A percentile compares a stretch with the other conserved stretches of the same genome.
Conservation (phyloP, 1,140 invertebrate species). For the Chironomus tepperi region DNA sequence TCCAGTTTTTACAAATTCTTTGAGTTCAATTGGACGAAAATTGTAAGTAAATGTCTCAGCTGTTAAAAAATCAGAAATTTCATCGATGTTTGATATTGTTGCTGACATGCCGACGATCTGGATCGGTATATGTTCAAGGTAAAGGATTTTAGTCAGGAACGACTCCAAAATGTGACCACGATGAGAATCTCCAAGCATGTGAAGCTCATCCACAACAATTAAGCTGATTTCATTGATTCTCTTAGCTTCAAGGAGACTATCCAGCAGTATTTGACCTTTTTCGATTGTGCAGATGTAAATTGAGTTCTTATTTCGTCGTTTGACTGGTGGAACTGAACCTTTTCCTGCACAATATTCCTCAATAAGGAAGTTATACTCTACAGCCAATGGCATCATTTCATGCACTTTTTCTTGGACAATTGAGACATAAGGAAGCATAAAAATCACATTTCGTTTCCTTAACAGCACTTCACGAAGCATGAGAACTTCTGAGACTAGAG, state of each 20-base stretch:
- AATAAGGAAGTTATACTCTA: slow-evolving; percentile 77
- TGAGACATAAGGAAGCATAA: slow-evolving; percentile 89
- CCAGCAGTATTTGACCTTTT: slow-evolving; percentile 79
- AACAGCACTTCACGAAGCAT: slow-evolving; percentile 78
- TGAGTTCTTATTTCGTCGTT: slow-evolving; percentile 62
- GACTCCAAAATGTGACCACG: slow-evolving; percentile 79
- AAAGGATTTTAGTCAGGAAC: slow-evolving; percentile 71
- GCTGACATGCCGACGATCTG: slow-evolving; percentile 96
- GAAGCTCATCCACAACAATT: slow-evolving; percentile 87
- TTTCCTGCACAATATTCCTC: slow-evolving; percentile 93
- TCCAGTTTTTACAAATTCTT: slow-evolving; percentile 78
- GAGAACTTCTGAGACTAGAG: slow-evolving; percentile 89
- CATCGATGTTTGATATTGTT: slow-evolving; percentile 84
- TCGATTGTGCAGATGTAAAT: slow-evolving; percentile 92
- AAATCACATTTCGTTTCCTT: slow-evolving; percentile 72
- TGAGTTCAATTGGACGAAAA: slow-evolving; percentile 84
- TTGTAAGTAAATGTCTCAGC: slow-evolving; percentile 74
- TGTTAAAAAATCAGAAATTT: slow-evolving; percentile 64
- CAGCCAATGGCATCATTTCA: slow-evolving; percentile 73
- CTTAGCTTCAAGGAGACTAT: slow-evolving; percentile 72
- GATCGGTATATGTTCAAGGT: slow-evolving; percentile 58
- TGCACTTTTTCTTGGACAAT: slow-evolving; percentile 91
- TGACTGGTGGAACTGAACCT: slow-evolving; percentile 75
- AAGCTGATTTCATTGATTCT: slow-evolving; percentile 70
- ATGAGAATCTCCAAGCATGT: slow-evolving; percentile 83